Conservation (phyloP, 2,888 invertebrate genomes). For the Dasysyrphus albostriatus region DNA sequence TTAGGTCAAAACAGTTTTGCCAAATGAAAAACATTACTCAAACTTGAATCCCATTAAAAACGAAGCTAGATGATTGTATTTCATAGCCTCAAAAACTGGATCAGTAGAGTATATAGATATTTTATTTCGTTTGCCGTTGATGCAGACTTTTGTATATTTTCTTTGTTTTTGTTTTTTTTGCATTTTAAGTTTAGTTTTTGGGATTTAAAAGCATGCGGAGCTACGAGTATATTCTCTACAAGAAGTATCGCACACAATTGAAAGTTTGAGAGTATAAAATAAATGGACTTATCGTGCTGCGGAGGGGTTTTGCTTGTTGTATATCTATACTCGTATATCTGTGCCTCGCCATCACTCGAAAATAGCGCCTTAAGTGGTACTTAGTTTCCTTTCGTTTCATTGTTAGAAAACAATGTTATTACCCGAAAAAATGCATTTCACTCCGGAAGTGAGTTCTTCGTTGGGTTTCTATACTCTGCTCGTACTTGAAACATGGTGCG, state of each 20-base stretch:
- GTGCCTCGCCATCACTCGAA: constrained; percentile 30
- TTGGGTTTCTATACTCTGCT: background rate
- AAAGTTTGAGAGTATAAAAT: constrained; percentile 35
- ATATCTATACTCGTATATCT: background rate
- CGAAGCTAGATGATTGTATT: constrained; percentile 30
- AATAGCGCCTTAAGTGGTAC: constrained; percentile 67
- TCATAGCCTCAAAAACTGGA: constrained; percentile 50
- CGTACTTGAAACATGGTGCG: constrained; percentile 11
- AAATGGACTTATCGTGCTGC: constrained; percentile 61
- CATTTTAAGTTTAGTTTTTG: constrained; percentile 35
- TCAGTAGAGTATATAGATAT: constrained; percentile 39
- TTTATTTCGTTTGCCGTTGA: constrained; percentile 33
- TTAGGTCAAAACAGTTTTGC: constrained; percentile 47
- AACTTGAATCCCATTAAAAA: constrained; percentile 60
- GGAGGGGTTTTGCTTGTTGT: constrained; percentile 24
- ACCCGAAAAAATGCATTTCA: constrained; percentile 69
- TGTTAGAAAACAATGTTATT: constrained; percentile 73
- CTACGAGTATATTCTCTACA: background rate
- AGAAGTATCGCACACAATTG: background rate
- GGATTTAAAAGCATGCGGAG: constrained; percentile 12
- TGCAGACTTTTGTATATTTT: constrained; percentile 33
- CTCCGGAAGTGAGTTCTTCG: constrained; percentile 66
- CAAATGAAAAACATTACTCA: constrained; percentile 56
- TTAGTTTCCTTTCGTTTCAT: constrained; percentile 69
- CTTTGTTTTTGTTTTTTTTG: constrained; percentile 18